Base-by-base conservation (phyloP, 2,888 invertebrate genomes). In the Yponomeuta malinellus region DNA sequence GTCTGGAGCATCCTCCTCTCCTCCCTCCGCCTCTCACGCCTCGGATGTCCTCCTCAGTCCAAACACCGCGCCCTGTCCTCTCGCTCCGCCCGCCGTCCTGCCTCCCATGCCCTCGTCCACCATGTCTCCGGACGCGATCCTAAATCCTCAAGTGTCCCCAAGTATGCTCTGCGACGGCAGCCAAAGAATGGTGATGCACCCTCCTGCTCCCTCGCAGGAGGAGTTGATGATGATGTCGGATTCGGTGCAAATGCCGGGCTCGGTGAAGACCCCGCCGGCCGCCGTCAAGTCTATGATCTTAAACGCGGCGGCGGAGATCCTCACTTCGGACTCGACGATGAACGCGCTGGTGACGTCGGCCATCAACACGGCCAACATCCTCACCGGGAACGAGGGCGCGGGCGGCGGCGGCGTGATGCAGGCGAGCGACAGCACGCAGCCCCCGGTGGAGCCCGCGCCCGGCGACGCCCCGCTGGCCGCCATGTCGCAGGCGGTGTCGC, bases 261-360 rank as follows among this genome's bases (percentile, higher is more conserved):
- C 91, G 10, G 92, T 93, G 72, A 93, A 89, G 78, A 93, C 93
- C 67, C 93, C 94, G 67, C 92, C 93, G 1, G 93, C 94, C 48
- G 94, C 95, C 48, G 95, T 95, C 76, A 96, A 96, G 75, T 95
- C 95, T n/a, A 95, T 96, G 93, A 93, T 96, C 67, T 90, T 96
- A 71, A 95, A 95, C 81, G 96, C 96, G 8, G 95, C 95, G 0
- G 95, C 94, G 0, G 95, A 95, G 85, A 94, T 95, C 76, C 90
- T 95, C 15, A 94, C 95, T 68, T 95, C 95, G 0, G 89, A 94
- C 87, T 87, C 93, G 71, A 93, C 94, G 63, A 93, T 93, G 91
- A 92, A 92, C 80, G 93, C 92, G 73, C 79, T 93, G 43, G 93
- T 93, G 77, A 94, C 93, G 78, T 93, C 90, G 52, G 91, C 87